Conservation (phyloP, 2,113 vertebrate species). For the Sigmodon hispidus region DNA sequence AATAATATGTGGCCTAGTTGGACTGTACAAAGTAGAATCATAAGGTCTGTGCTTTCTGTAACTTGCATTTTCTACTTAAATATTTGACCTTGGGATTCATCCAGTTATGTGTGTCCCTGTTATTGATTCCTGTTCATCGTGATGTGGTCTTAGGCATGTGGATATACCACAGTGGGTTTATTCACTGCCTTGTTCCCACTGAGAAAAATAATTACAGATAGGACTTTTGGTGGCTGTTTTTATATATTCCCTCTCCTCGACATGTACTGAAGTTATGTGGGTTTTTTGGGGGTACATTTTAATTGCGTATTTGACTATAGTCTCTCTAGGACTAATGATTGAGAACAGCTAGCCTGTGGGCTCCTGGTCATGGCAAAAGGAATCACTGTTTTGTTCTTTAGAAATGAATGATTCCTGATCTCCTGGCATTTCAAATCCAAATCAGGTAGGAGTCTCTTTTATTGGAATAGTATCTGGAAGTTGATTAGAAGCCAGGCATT, state of each 20-base stretch:
- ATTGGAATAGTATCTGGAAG: background rate
- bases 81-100: background rate
- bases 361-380: background rate
- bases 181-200: background rate
- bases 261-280: background rate
- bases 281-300: background rate
- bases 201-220: background rate
- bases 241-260: background rate
- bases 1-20: background rate
- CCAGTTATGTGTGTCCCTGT: background rate
- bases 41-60: background rate
- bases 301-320: background rate
- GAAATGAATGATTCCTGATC: background rate
- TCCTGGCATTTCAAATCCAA: background rate
- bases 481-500: background rate
- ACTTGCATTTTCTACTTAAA: background rate
- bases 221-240: background rate
- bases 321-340: background rate
- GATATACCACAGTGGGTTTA: background rate
- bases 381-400: background rate
- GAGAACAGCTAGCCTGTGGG: background rate
- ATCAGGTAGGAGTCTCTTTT: background rate
- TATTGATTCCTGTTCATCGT: background rate
- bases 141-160: accelerated
- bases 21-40: background rate